These are phyloP conservation scores for Pammene aurita DNA, from an alignment of 2,888 invertebrate species.

Conservation along the genomic window DNA sequence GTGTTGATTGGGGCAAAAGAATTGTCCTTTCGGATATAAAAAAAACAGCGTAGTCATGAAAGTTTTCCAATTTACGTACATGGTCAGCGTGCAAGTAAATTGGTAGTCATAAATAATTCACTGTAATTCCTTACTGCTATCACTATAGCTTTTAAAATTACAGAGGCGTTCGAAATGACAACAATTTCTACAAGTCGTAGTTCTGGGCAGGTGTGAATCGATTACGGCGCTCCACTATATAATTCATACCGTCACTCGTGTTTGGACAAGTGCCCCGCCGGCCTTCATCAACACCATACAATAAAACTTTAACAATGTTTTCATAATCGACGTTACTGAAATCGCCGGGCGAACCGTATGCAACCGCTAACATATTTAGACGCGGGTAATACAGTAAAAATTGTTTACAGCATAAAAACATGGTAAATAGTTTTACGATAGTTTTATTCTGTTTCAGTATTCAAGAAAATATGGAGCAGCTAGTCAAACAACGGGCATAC, in stretches of 20 bases:
- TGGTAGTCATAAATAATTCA: not conserved
- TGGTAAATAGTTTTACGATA: slow-evolving; percentile 31
- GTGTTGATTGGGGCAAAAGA: too few species aligned
- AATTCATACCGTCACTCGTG: slow-evolving; percentile 75
- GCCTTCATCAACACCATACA: slow-evolving; percentile 79
- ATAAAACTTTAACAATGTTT: slow-evolving; percentile 82
- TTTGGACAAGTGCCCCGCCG: slow-evolving; percentile 79
- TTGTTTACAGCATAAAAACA: slow-evolving; percentile 39
- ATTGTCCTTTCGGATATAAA: too few species aligned
- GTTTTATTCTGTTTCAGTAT: slow-evolving; percentile 29
- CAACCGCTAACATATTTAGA: slow-evolving; percentile 65
- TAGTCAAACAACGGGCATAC: slow-evolving; percentile 35
- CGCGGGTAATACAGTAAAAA: slow-evolving; percentile 44
- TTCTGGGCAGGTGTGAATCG: slow-evolving; percentile 77
- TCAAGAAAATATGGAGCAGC: slow-evolving; percentile 41
- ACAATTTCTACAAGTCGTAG: slow-evolving; percentile 48
- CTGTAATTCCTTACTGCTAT: not conserved
- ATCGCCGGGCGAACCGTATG: slow-evolving; percentile 55
- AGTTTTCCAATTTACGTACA: too few species aligned
- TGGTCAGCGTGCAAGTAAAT: not conserved
- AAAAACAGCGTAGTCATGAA: too few species aligned
- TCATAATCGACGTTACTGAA: slow-evolving; percentile 73
- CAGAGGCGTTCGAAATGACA: slow-evolving; percentile 25
- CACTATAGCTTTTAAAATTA: slow-evolving; percentile 15
- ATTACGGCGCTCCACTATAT: slow-evolving; percentile 75